phyloP scores from a whole-genome alignment of 1,140 invertebrate genomes.

The Zaprionus ghesquierei region DNA sequence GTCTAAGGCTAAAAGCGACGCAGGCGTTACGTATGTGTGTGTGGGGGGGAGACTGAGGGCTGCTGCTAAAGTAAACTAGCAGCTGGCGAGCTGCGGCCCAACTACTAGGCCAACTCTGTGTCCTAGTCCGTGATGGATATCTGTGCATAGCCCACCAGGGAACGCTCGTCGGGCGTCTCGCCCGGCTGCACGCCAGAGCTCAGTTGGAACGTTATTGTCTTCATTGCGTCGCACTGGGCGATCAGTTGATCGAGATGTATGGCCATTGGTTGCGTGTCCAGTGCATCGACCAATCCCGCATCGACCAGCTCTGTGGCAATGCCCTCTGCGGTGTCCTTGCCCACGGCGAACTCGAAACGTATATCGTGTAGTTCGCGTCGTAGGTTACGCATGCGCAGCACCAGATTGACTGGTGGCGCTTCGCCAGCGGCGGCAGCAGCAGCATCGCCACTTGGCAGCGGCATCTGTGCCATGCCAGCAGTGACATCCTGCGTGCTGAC shows the following conservation, averaged over 20 bases:
- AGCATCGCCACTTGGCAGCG: constrained; percentile 50
- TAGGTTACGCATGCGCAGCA: constrained; percentile 93
- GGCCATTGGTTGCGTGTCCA: constrained; percentile 95
- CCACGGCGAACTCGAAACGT: constrained; percentile 96
- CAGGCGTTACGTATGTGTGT: constrained; percentile 18
- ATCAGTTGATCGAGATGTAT: constrained; percentile 96
- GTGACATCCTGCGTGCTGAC: constrained; percentile 50
- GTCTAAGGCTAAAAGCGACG: constrained; percentile 70
- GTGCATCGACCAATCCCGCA: constrained; percentile 95
- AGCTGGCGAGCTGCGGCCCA: not conserved
- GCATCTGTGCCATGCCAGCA: constrained; percentile 60
- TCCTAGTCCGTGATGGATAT: constrained; percentile 94
- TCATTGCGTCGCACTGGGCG: constrained; percentile 85
- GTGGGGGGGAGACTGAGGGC: not conserved
- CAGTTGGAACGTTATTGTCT: constrained; percentile 95
- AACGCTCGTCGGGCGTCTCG: constrained; percentile 96
- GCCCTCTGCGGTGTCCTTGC: constrained; percentile 96
- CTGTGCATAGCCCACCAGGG: constrained; percentile 97
- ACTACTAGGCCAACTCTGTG: constrained; percentile 44
- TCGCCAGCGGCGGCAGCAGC: constrained; percentile 29
- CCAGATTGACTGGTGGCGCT: constrained; percentile 87
- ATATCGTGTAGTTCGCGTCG: constrained; percentile 98
- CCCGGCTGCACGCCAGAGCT: constrained; percentile 87
- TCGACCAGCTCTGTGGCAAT: constrained; percentile 97
- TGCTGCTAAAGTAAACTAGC: not conserved